Evolutionary conservation across 2,797 vertebrate species (phyloP).

Genomic region (Lepus oiostolus): DNA sequence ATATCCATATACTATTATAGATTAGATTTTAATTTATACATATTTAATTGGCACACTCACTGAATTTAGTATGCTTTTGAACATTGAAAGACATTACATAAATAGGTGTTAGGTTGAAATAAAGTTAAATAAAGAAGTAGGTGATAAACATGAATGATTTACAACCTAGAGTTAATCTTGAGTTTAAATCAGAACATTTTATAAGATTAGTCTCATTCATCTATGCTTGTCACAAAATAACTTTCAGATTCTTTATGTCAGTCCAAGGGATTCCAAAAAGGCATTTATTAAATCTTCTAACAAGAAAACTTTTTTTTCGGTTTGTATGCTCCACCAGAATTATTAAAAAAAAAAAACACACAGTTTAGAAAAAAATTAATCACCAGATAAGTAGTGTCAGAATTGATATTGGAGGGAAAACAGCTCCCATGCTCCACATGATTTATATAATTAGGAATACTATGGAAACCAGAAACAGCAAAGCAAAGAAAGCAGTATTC

Average conservation of each 20-base stretch:
- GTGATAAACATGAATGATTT: constrained; percentile 57
- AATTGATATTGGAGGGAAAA: constrained; percentile 33
- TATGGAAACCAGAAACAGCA: constrained; percentile 73
- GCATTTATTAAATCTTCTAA: constrained; percentile 43
- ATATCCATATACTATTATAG: background rate
- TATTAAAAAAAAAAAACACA: constrained; percentile 38
- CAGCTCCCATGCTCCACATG: constrained; percentile 57
- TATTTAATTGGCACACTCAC: constrained; percentile 19
- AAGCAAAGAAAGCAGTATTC: constrained; percentile 79
- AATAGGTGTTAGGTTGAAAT: constrained; percentile 8
- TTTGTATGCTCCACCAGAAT: background rate
- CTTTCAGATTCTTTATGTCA: constrained; percentile 50
- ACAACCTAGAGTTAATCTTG: constrained; percentile 60
- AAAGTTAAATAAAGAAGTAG: constrained; percentile 57
- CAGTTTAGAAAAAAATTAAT: constrained; percentile 36
- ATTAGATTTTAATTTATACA: constrained; percentile 61
- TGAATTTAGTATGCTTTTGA: constrained; percentile 50
- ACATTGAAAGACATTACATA: constrained; percentile 44
- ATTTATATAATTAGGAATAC: constrained; percentile 73
- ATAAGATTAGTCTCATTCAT: constrained; percentile 37
- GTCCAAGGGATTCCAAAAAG: constrained; percentile 40
- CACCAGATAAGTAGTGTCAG: background rate
- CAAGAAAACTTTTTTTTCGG: constrained; percentile 59
- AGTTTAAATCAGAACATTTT: constrained; percentile 63
- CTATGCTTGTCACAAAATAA: constrained; percentile 36